Base-by-base conservation (phyloP, 2,797 vertebrate species). In the Trematomus bernacchii region DNA sequence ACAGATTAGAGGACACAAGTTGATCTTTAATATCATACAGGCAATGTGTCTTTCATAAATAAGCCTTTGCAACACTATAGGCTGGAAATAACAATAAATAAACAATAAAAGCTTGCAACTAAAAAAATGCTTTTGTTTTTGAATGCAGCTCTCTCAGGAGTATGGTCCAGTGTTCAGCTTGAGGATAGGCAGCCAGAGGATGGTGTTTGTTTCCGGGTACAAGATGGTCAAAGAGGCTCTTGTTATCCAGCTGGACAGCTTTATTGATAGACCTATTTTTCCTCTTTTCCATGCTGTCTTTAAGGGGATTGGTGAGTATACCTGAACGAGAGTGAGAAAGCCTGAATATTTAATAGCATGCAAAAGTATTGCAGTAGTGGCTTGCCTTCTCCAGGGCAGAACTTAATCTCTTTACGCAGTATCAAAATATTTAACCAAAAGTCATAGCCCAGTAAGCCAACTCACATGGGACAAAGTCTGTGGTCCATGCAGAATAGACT, bases 181-280 rank as follows among this genome's bases (percentile, higher is more conserved):
- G 82, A 87, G 90, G 64, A 84, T 67, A 79, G 94, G 95, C 60
- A 87, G 82, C 19, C 27, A 89, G 2, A 93, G 91, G 77, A 50
- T 84, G 1, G 92, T 96, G 58, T 89, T 91, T 72, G 23, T 95
- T 58, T 89, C 87, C 2, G 92, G 95, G 55, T 89, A 90, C 80
- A 93, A 94, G 71, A 94, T 92, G 92, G 87, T 95, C 52, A 95
- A 92, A 86, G 94, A 95, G 58, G 92, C 92, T 55, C 91, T 96
- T 0, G 51, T 95, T 30, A 89, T 70, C 64, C 92, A 95, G 62
- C 75, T 92, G 72, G 93, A 95, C 73, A 87, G 83, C 83, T 94
- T 96, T 58, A 44, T 53, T 16, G 94, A 92, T 1, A 94, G 96
- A 0, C 96, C 96, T 0, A 0, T 76, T 0, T 0, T 88, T 1